Base-by-base conservation (phyloP, 2,113 vertebrate species). In the Electrona antarctica region DNA sequence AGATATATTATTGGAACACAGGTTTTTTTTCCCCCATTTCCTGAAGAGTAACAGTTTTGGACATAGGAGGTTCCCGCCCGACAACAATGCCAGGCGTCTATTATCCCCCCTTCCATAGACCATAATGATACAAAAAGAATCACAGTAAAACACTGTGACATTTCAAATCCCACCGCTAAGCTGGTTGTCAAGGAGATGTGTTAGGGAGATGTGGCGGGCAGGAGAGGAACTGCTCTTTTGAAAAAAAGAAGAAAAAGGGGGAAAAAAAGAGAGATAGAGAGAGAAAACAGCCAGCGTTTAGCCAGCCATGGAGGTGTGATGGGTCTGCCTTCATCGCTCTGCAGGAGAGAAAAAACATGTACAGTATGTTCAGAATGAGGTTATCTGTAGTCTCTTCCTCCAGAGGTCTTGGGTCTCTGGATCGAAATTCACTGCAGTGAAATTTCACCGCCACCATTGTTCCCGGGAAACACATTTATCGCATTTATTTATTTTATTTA, bases 161-260 rank as follows among this genome's bases (percentile, higher is more conserved):
- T 90, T 90, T 90, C 77, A 81, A 78, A 89, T 87, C 71, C 79
- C 85, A 78, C 78, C 84, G 84, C 77, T 83, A 84, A 88, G 83
- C 73, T 15, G 81, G 88, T 90, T 89, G 89, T 90, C 88, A 90
- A 85, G 80, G 88, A 86, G 85, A 88, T 88, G 71, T 87, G 81
- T 87, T 69, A 52, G 76, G 55, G 73, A 89, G 85, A 86, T 80
- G 83, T 88, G 87, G 78, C n/a, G 57, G 65, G 73, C 51, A 67
- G 77, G 82, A 71, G 71, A 77, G 72, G 72, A 84, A 74, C 55
- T 81, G 79, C 74, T 85, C 85, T 83, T 87, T 83, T 82, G 81
- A 79, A 85, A 80, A 69, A 4, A 4, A 41, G 33, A 41, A 41
- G 3, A 41, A 41, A 4, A 6, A 6, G 33, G 5, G 33, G 33